Evolutionary conservation across 1,140 invertebrate species (phyloP), one percentile per base, ranked within the genome.

Genomic region (Orius laevigatus): DNA sequence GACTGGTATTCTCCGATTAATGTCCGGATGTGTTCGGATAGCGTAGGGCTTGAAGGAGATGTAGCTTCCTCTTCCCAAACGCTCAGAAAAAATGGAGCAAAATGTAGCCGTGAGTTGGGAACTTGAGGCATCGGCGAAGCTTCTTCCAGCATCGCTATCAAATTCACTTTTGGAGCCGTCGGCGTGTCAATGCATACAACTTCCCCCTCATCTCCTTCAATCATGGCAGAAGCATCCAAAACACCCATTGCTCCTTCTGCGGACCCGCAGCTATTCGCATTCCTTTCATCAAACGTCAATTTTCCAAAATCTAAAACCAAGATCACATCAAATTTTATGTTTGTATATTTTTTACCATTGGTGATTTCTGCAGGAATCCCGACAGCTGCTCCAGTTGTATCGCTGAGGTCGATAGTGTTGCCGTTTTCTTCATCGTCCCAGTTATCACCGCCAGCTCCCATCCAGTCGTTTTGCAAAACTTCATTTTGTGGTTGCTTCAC

Each of bases 111-210:
- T 0, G 46, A 42, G 5, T 56, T 41, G 12, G 53, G 50, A 2
- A 56, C 51, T 47, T 65, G 62, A 10, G 71, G 72, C 35, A 73
- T 59, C 5, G 68, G 65, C 14, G 66, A 63, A 4, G 65, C 66
- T 62, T 73, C 66, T 35, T 75, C 70, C 0, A 81, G 56, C 11
- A 82, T 58, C 51, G 72, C 68, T 50, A 70, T 62, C 10, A 82
- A 60, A 61, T 81, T 72, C 48, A 68, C 68, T 57, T 75, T 69
- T 4, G 78, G 75, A 34, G 68, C 63, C 1, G 70, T 70, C 1
- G 79, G 78, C n/a, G 75, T 74, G 51, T 81, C 79, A 15, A 81
- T 75, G 19, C 68, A 71, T 5, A 61, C 71, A 1, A 77, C 68
- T 61, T 79, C 77, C 25, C 70, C 73, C 59, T 80, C 76, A 43